Base-by-base conservation (phyloP, 2,797 vertebrate genomes). In the Lepus oiostolus region DNA sequence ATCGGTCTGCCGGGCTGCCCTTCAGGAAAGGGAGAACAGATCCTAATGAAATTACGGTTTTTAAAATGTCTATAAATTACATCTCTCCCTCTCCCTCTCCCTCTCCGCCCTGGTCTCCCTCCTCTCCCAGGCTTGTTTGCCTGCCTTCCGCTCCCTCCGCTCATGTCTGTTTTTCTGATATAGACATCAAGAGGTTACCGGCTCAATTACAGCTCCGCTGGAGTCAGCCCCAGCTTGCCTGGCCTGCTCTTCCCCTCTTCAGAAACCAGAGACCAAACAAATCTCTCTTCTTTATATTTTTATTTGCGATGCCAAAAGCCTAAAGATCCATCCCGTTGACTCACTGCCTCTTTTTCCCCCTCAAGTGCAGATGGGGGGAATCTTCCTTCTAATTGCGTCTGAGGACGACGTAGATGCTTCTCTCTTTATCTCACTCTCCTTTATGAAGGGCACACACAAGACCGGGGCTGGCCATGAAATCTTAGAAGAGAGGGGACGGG, bases 121-220 rank as follows among this genome's bases (percentile, higher is more conserved):
- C 95, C 96, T 96, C 71, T 80, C 94, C 95, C 91, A 80, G 96
- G 96, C 97, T 95, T 97, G 97, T 96, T 95, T 97, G 97, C 96
- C 96, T 97, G 97, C 96, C 95, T 94, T 96, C 89, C 52, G 47
- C 68, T 95, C 96, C 96, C 97, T 97, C 97, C 88, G 97, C 97
- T 95, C 96, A 85, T 62, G 96, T 97, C 98, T 97, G 96, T 54
- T 97, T 97, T 97, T 98, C 98, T 98, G 98, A 98, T 98, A 98
- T 97, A 98, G 98, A 98, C 98, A 98, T 98, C 98, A 98, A 96
- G 96, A 98, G 97, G 97, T 97, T 98, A 98, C 97, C 83, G 97
- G 97, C 97, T 98, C 98, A 98, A 98, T 98, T 98, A 98, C 97
- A 97, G 97, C 92, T 95, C 97, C 84, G 95, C 95, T 96, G 95